Conservation (phyloP, 2,797 vertebrate species). For the Leuciscus waleckii region DNA sequence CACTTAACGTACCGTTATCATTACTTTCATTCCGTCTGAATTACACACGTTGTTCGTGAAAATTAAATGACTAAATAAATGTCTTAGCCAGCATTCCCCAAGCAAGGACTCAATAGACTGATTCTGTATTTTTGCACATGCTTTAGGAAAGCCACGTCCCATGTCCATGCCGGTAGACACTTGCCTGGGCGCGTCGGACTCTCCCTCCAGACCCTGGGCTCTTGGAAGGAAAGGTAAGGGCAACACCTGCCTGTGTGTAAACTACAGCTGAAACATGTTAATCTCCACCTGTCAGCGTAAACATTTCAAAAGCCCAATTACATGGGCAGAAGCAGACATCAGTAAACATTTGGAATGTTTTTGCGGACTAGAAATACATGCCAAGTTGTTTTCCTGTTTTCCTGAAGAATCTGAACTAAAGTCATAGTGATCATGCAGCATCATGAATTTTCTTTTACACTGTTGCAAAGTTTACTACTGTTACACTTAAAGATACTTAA, state of each 20-base stretch:
- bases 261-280: conserved; percentile 31
- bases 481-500: no score
- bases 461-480: not conserved
- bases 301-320: conserved; percentile 32
- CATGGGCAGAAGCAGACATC: conserved; percentile 12
- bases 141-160: conserved; percentile 89
- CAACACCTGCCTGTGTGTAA: conserved; percentile 34
- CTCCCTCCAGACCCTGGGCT: conserved; percentile 78
- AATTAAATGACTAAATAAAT: not conserved
- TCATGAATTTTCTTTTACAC: not conserved
- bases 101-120: conserved; percentile 12
- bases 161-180: conserved; percentile 93
- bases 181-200: conserved; percentile 80
- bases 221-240: conserved; percentile 84
- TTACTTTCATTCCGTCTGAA: not conserved
- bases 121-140: conserved; percentile 30
- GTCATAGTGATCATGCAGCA: not conserved
- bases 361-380: not conserved
- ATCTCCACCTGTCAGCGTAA: conserved; percentile 42
- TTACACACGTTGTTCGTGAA: not conserved
- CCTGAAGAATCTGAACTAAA: not conserved
- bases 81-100: not conserved
- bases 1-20: not conserved
- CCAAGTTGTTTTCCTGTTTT: not conserved
- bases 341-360: not conserved